Evolutionary conservation across 2,113 vertebrate genomes (phyloP).

Genomic region (Solea senegalensis): DNA sequence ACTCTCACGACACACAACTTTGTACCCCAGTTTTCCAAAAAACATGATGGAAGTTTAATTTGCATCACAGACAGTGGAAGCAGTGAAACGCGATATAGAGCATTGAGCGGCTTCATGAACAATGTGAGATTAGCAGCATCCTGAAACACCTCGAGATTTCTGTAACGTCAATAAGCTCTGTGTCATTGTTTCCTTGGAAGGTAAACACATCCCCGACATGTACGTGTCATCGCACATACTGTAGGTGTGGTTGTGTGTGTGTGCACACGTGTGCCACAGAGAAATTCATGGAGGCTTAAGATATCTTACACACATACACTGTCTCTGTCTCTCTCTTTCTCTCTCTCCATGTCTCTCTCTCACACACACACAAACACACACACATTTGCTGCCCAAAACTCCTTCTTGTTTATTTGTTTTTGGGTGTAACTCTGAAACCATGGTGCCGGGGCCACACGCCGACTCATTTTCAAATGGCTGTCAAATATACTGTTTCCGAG

Average conservation of each 20-base stretch:
- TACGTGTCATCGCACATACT: constrained; percentile 4
- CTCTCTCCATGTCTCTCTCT: constrained; percentile 6
- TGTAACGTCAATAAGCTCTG: constrained; percentile 5
- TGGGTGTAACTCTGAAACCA: constrained; percentile 82
- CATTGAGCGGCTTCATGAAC: constrained; percentile 42
- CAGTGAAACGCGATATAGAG: constrained; percentile 31
- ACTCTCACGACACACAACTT: constrained; percentile 12
- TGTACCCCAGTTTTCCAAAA: constrained; percentile 26
- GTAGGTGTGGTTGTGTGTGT: constrained; percentile 16
- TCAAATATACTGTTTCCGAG: constrained; percentile 10
- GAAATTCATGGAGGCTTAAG: constrained; percentile 45
- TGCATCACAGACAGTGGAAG: constrained; percentile 19
- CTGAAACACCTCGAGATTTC: constrained; percentile 21
- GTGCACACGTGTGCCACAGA: constrained; percentile 19
- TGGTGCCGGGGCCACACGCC: constrained; percentile 56
- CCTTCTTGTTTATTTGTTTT: constrained; percentile 79
- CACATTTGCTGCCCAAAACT: constrained; percentile 54
- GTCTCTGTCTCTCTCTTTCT: constrained; percentile 9
- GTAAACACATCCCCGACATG: constrained; percentile 51
- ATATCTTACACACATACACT: constrained; percentile 10
- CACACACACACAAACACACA: neutral
- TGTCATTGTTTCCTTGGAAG: constrained; percentile 38
- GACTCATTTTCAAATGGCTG: neutral
- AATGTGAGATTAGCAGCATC: constrained; percentile 30
- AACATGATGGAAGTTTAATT: constrained; percentile 27